Evolutionary conservation across 2,113 vertebrate species (phyloP), one percentile per base, ranked within the genome.

Genomic region (Neodon shergylaensis): DNA sequence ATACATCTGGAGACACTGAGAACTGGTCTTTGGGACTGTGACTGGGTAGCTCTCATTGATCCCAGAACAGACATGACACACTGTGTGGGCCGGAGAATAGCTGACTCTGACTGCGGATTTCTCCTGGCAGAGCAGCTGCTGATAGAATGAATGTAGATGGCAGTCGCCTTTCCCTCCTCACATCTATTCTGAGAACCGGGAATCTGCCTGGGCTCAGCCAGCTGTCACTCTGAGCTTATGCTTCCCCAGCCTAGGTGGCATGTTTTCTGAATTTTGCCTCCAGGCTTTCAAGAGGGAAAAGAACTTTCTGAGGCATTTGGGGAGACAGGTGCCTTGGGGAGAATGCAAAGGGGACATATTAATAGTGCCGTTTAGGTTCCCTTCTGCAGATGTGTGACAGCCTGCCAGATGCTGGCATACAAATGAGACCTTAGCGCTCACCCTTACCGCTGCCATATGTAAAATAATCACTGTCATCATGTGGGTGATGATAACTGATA

Each of bases 301-400:
- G 47, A 76, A 65, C 58, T 85, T 61, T 82, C 97, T 54, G 24
- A 91, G 88, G 95, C 96, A 89, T 95, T 96, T 97, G 88, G 92
- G 97, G 49, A 98, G 98, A 98, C 98, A 98, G 97, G 52, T 93
- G 97, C 98, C 98, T 97, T 97, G 95, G 97, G 98, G 97, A 96
- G 91, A 94, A 94, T 12, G 70, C 77, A 95, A 93, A 96, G 92
- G 94, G 95, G 96, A 97, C 94, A 90, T 97, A 84, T 94, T 98
- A 97, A 98, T 94, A 47, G 97, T 79, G 86, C 85, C 0, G 61
- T 86, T 97, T 92, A 95, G 8, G 4, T 95, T 90, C 42, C 94
- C 65, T 92, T 95, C 97, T 96, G 95, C 96, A 97, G 97, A 90
- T 36, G 22, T 96, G 97, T 98, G 98, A 98, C 98, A 97, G 98